Percentiles rank a stretch among this genome's conserved stretches.
Conservation (phyloP, 2,888 invertebrate species). For the Rhabditophanes sp. region DNA sequence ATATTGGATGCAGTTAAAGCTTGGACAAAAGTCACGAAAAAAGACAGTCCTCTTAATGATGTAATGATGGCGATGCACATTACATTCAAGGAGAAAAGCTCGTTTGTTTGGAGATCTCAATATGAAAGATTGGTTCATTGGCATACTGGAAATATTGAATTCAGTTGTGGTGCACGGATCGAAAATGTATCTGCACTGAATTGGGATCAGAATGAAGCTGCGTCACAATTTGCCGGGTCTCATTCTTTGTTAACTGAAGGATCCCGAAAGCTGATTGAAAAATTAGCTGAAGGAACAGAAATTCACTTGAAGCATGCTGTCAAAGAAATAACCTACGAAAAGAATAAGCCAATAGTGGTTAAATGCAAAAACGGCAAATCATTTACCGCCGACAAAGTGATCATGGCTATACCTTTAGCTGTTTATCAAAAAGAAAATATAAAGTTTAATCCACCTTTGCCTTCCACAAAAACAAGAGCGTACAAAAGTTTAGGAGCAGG, state of each 20-base stretch:
- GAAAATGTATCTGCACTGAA: slow-evolving; percentile 45
- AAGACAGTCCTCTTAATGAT: not conserved
- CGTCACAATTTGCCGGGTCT: slow-evolving; percentile 48
- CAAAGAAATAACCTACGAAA: slow-evolving; percentile 28
- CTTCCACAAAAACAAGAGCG: slow-evolving; percentile 45
- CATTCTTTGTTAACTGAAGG: slow-evolving; percentile 46
- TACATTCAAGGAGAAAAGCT: slow-evolving; percentile 31
- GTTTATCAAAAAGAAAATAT: slow-evolving; percentile 44
- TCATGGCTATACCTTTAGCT: slow-evolving; percentile 47
- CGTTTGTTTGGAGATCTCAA: no score
- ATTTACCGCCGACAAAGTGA: slow-evolving; percentile 43
- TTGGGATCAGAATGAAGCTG: slow-evolving; percentile 50
- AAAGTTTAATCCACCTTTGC: slow-evolving; percentile 46
- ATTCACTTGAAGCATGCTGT: slow-evolving; percentile 43
- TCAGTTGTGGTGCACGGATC: slow-evolving; percentile 46
- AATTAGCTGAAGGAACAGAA: slow-evolving; percentile 45
- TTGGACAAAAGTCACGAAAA: slow-evolving; percentile 13
- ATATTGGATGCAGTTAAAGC: slow-evolving; percentile 24
- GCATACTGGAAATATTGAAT: slow-evolving; percentile 48
- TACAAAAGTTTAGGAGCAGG: slow-evolving; percentile 46
- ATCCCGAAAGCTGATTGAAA: slow-evolving; percentile 39
- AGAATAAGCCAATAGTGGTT: slow-evolving; percentile 20
- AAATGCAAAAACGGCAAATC: slow-evolving; percentile 25
- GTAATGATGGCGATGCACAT: not conserved
- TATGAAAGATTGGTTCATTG: slow-evolving; percentile 47